Percentiles rank a stretch among this genome's conserved stretches.
These are phyloP conservation scores for Disparrhopalites patrizii DNA, from an alignment of 2,888 invertebrate genomes.

Conservation along the genomic window DNA sequence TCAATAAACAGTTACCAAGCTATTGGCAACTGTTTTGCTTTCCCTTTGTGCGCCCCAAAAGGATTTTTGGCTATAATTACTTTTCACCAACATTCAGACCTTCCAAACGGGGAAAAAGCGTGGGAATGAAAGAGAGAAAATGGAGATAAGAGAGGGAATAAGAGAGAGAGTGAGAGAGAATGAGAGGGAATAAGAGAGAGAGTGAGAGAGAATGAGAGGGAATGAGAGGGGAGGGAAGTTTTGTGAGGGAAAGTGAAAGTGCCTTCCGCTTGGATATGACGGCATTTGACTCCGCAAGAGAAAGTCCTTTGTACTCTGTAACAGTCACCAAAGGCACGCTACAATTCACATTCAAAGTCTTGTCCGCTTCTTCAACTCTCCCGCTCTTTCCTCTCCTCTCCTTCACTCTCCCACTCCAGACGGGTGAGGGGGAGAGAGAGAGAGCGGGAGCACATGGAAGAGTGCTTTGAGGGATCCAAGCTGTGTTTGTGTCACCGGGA, in stretches of 20 bases:
- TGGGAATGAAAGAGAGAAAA: background rate
- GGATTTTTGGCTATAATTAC: too few species aligned
- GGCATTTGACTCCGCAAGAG: too few species aligned
- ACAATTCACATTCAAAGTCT: background rate
- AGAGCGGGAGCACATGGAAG: background rate
- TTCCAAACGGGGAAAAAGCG: background rate
- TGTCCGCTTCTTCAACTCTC: background rate
- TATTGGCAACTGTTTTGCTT: too few species aligned
- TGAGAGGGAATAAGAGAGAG: background rate
- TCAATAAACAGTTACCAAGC: too few species aligned
- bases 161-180: background rate
- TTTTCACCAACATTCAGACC: too few species aligned
- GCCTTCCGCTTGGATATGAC: too few species aligned
- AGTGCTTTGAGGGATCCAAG: slow-evolving; percentile 15
- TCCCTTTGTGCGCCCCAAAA: too few species aligned
- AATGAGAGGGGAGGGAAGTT: too few species aligned
- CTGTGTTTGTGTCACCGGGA: slow-evolving; percentile 30
- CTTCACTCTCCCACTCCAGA: background rate
- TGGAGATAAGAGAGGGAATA: too few species aligned
- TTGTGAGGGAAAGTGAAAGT: too few species aligned
- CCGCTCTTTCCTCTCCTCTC: background rate
- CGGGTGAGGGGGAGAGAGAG: too few species aligned
- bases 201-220: background rate
- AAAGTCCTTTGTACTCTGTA: too few species aligned
- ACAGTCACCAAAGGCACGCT: background rate